phyloP scores from a whole-genome alignment of 1,140 invertebrate species.

The Halesus radiatus region DNA sequence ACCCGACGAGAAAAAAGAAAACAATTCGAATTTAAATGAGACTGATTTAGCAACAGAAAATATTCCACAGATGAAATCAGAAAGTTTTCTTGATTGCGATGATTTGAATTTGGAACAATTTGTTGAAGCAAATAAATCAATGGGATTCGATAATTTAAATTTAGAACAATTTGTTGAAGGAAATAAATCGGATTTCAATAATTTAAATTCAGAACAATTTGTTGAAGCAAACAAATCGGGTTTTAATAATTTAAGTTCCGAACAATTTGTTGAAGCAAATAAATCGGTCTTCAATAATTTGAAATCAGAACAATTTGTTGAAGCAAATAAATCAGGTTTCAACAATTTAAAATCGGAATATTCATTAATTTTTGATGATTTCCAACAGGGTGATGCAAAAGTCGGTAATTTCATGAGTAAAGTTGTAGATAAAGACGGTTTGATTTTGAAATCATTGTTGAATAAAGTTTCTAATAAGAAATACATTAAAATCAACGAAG shows the following conservation, averaged over 20 bases:
- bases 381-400: background rate
- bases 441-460: slow-evolving; percentile 31
- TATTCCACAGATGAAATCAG: background rate
- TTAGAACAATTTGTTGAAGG: background rate
- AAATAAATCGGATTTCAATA: background rate
- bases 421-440: background rate
- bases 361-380: background rate
- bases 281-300: background rate
- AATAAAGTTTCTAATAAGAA: background rate
- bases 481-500: background rate
- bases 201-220: background rate
- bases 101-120: background rate
- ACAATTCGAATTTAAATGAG: too few relatives aligned
- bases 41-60: background rate
- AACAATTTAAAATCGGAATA: background rate
- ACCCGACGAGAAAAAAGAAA: slow-evolving; percentile 33
- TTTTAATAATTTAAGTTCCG: background rate
- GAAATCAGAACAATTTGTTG: background rate
- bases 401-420: slow-evolving; percentile 2
- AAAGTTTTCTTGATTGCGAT: background rate
- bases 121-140: background rate
- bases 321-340: background rate
- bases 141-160: background rate
- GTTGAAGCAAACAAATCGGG: background rate
- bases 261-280: background rate